Evolutionary conservation across 1,140 invertebrate genomes (phyloP), one percentile per base, ranked within the genome.

Genomic region (Conopomorpha cramerella): DNA sequence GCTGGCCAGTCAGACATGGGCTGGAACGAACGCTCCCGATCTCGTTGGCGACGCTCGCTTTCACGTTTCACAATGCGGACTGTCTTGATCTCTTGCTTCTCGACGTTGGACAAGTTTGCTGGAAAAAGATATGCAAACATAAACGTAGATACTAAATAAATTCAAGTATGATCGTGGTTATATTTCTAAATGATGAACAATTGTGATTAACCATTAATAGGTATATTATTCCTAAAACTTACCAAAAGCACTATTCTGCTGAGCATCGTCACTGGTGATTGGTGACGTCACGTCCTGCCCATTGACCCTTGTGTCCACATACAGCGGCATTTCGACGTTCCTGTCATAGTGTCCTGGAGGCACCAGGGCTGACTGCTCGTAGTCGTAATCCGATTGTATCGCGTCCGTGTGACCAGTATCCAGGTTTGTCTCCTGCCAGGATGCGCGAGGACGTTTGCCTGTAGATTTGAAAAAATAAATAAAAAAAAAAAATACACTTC

Each of bases 21-120:
- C 34, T 79, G 77, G 1, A 79, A 45, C 3, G 70, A 74, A 34
- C 83, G 63, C 43, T 87, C 84, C 26, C 87, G 80, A 55, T 91
- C 90, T 34, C 89, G 80, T 54, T 91, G 89, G 1, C 91, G 78
- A 30, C 91, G 81, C 63, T 95, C 93, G 14, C 91, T 91, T 58
- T 95, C 92, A 15, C 93, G 76, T 77, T 96, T 96, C 0, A 96
- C 93, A 53, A 95, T 95, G 36, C 94, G 82, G 14, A 96, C 93
- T 1, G 94, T 96, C 80, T 94, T 93, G 15, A 93, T 92, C 70
- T 93, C 90, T 61, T 88, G 89, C 43, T 89, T 90, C 51, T 95
- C 92, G 25, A 92, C 87, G 64, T 85, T 86, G 1, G 88, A 86
- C 18, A 91, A 74, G 41, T 90, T 84, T 38, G 85, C 88, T 89